Conservation (phyloP, 2,113 vertebrate species). For the Archilochus colubris region DNA sequence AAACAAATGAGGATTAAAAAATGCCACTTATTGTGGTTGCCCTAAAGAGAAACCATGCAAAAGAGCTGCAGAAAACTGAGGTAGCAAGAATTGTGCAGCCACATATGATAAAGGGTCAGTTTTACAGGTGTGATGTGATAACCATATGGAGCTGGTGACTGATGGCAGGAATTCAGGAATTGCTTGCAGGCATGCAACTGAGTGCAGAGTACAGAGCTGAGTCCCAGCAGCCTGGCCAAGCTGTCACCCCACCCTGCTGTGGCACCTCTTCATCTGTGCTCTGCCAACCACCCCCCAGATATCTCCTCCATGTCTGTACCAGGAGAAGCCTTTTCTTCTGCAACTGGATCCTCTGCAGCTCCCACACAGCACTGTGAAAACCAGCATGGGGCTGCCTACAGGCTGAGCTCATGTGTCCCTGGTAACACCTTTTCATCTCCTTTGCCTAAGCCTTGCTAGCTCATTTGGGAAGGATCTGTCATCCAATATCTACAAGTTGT, state of each 20-base stretch:
- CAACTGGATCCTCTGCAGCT: neutral
- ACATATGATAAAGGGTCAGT: neutral
- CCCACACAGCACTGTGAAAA: neutral
- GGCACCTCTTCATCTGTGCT: fast-evolving
- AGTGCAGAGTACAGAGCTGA: neutral
- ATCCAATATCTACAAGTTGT: neutral
- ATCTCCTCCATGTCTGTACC: fast-evolving
- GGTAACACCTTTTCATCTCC: neutral
- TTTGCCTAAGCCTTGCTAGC: neutral
- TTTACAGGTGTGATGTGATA: neutral
- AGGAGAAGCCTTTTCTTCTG: neutral
- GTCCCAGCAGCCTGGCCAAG: fast-evolving
- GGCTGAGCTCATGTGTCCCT: neutral
- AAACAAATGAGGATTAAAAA: neutral
- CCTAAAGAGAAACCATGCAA: neutral
- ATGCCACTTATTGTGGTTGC: neutral
- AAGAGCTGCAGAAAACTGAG: neutral
- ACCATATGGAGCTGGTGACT: fast-evolving
- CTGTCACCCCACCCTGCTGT: neutral
- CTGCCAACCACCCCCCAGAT: neutral
- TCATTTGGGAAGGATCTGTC: neutral
- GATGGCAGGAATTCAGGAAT: neutral
- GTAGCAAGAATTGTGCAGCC: neutral
- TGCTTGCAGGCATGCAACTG: neutral
- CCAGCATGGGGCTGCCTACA: neutral